These are phyloP conservation scores for Cheilosia grossa DNA, from an alignment of 2,888 invertebrate species.

Conservation along the genomic window DNA sequence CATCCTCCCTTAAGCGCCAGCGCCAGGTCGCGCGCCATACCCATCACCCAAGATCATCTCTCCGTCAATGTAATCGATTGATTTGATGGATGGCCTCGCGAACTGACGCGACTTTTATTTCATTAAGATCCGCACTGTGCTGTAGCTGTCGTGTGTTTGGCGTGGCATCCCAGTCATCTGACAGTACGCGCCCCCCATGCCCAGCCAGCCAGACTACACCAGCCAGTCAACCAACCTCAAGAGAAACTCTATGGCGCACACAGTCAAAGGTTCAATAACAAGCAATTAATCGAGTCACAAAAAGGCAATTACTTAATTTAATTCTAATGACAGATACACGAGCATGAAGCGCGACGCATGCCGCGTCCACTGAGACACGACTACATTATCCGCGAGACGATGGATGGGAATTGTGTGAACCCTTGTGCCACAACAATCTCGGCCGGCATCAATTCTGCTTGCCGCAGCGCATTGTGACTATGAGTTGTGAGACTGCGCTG, in stretches of 20 bases:
- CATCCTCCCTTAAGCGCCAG: conserved; percentile 45
- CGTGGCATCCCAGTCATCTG: conserved; percentile 60
- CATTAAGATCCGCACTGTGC: conserved; percentile 42
- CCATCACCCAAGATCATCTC: conserved; percentile 64
- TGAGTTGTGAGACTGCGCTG: conserved; percentile 27
- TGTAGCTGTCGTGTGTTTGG: conserved; percentile 11
- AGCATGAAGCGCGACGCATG: conserved; percentile 72
- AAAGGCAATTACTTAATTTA: conserved; percentile 75
- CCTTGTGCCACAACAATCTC: conserved; percentile 71
- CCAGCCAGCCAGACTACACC: conserved; percentile 47
- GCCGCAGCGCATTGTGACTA: conserved; percentile 17
- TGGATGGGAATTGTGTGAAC: conserved; percentile 67
- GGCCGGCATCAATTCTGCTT: conserved; percentile 59
- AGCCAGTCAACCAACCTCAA: conserved; percentile 21
- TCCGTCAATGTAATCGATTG: conserved; percentile 63
- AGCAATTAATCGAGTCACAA: conserved; percentile 75
- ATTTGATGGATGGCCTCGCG: conserved; percentile 68
- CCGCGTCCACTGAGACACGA: conserved; percentile 68
- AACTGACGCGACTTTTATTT: conserved; percentile 71
- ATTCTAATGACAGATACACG: conserved; percentile 75
- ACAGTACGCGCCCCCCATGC: conserved; percentile 44
- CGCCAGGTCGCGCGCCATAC: conserved; percentile 50
- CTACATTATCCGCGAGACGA: conserved; percentile 66
- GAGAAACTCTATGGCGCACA: conserved; percentile 64
- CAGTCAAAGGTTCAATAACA: conserved; percentile 73